phyloP scores from a whole-genome alignment of 2,888 invertebrate genomes.

The Morpho deidamia region DNA sequence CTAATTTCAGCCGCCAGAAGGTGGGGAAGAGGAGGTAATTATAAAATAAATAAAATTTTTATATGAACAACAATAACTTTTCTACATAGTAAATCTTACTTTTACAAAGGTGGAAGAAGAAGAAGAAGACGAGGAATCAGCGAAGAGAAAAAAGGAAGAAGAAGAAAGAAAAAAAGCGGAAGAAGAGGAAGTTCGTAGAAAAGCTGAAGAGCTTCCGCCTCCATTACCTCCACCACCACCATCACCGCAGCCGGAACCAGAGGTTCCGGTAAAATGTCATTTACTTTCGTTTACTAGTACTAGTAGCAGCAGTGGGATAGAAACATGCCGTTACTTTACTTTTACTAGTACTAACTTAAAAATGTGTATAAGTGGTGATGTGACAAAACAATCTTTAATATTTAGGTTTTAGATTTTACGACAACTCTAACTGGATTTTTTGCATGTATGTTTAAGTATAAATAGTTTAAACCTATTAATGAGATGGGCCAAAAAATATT shows the following conservation, averaged over 20 bases:
- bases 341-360: no score
- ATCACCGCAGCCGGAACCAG: slow-evolving; percentile 58
- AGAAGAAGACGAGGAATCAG: slow-evolving; percentile 60
- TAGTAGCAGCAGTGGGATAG: no score
- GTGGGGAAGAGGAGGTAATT: slow-evolving; percentile 57
- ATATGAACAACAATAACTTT: background rate
- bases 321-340: no score
- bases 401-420: no score
- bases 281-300: no score
- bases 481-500: no score
- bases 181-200: slow-evolving; percentile 58
- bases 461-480: no score
- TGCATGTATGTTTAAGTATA: no score
- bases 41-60: background rate
- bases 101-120: slow-evolving; percentile 45
- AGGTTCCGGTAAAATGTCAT: slow-evolving; percentile 43
- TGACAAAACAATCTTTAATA: no score
- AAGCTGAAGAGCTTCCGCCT: slow-evolving; percentile 61
- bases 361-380: no score
- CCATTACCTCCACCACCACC: slow-evolving; percentile 66
- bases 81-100: background rate
- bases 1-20: slow-evolving; percentile 56
- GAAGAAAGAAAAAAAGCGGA: slow-evolving; percentile 48
- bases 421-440: no score
- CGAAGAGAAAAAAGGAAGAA: slow-evolving; percentile 47